phyloP scores from a whole-genome alignment of 1,140 invertebrate genomes.

The Vanessa tameamea region DNA sequence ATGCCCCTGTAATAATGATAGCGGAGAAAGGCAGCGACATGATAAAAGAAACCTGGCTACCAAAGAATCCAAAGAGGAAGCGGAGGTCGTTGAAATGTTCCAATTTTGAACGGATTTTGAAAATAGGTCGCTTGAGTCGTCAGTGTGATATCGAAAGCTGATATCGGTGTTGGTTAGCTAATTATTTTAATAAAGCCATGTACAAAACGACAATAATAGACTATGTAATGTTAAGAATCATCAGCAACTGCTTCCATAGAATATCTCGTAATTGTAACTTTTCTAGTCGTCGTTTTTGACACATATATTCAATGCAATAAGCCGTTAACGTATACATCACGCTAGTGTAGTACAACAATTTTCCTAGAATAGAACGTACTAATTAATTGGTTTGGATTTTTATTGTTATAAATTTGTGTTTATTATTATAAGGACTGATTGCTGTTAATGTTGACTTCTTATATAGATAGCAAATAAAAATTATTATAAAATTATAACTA shows the following conservation, averaged over 20 bases:
- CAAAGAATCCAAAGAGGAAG: constrained; percentile 58
- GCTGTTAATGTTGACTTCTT: neutral
- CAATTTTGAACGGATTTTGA: constrained; percentile 44
- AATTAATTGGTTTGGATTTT: constrained; percentile 5
- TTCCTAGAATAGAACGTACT: neutral
- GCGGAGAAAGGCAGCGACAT: constrained; percentile 94
- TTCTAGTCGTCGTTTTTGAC: constrained; percentile 29
- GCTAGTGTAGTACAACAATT: neutral
- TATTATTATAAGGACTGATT: constrained; percentile 5
- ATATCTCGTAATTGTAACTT: constrained; percentile 15
- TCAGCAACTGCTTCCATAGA: neutral
- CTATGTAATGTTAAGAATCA: no score
- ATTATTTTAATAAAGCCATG: constrained; percentile 20
- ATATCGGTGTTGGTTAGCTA: constrained; percentile 31
- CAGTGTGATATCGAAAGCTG: constrained; percentile 53
- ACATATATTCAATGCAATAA: constrained; percentile 6
- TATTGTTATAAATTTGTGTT: constrained; percentile 3
- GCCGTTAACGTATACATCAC: neutral
- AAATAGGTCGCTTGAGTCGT: constrained; percentile 30
- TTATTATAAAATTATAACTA: no score
- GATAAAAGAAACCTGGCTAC: constrained; percentile 87
- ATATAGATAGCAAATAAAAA: neutral
- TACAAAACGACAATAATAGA: neutral
- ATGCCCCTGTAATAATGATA: constrained; percentile 95
- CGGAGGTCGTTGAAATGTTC: constrained; percentile 56